Conservation (phyloP, 2,888 invertebrate species). For the Steinernema scapterisci region DNA sequence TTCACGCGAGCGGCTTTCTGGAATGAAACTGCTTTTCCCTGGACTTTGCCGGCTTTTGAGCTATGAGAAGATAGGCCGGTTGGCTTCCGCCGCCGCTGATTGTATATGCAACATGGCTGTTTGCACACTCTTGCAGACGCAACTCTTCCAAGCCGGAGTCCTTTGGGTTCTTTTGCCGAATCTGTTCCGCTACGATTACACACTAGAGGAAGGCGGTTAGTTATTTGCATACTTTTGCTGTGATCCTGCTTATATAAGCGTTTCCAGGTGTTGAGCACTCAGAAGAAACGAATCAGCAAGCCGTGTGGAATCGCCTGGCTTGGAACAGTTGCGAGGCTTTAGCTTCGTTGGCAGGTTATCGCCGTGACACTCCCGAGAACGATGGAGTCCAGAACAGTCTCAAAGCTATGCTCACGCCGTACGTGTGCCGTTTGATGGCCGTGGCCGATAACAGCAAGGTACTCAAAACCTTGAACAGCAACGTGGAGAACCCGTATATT, state of each 20-base stretch:
- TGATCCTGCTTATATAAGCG: not conserved
- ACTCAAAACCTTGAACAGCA: constrained; percentile 90
- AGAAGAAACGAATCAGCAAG: constrained; percentile 73
- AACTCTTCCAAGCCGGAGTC: constrained; percentile 79
- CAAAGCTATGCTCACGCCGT: constrained; percentile 81
- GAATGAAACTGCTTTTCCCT: constrained; percentile 82
- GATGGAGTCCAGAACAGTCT: constrained; percentile 75
- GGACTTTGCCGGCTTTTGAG: constrained; percentile 85
- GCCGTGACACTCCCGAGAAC: constrained; percentile 73
- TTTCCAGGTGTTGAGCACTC: constrained; percentile 56
- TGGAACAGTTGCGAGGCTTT: constrained; percentile 84
- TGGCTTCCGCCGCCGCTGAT: constrained; percentile 85
- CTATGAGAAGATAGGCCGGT: constrained; percentile 83
- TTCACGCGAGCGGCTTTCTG: constrained; percentile 85
- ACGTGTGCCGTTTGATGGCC: constrained; percentile 79
- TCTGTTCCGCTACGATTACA: constrained; percentile 93
- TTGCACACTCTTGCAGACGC: constrained; percentile 84
- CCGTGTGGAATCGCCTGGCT: constrained; percentile 88
- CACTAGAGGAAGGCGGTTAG: constrained; percentile 87
- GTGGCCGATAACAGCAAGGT: constrained; percentile 71
- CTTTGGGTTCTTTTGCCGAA: constrained; percentile 88
- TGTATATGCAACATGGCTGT: constrained; percentile 85
- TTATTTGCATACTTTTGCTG: not conserved
- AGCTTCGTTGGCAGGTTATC: constrained; percentile 81
- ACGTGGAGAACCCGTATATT: constrained; percentile 91